phyloP scores from a whole-genome alignment of 2,113 vertebrate species.

The Puffinus mauretanicus region DNA sequence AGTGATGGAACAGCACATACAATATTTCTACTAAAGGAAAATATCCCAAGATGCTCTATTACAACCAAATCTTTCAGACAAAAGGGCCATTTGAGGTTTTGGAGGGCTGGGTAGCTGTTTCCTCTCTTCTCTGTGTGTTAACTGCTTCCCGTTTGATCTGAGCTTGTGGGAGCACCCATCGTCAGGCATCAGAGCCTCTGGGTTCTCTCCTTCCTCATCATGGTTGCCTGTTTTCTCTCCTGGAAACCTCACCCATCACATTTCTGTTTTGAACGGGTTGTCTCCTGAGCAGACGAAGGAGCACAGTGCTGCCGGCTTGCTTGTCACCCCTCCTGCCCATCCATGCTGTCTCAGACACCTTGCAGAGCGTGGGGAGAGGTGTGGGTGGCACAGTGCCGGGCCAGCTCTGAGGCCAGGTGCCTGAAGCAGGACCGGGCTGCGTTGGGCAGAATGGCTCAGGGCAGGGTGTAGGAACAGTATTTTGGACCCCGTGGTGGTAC shows the following conservation, averaged over 20 bases:
- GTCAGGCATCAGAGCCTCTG: rapidly evolving
- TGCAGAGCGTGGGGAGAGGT: neutral
- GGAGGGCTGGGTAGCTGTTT: neutral
- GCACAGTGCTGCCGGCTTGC: neutral
- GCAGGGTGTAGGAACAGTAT: neutral
- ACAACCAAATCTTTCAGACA: neutral
- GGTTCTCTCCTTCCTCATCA: neutral
- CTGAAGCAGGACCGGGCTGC: neutral
- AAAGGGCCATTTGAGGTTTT: neutral
- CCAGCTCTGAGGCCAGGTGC: neutral
- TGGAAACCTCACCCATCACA: neutral
- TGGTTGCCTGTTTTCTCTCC: neutral
- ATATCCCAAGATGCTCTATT: neutral
- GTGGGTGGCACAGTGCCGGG: neutral
- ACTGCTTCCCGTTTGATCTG: neutral
- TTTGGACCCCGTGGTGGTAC: neutral
- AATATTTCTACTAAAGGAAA: neutral
- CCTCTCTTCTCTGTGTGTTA: neutral
- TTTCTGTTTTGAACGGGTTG: neutral
- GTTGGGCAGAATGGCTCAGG: neutral
- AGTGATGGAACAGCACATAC: neutral
- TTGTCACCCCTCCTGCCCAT: neutral
- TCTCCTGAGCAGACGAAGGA: neutral
- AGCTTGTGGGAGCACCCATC: neutral
- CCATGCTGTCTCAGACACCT: neutral